These are phyloP conservation scores for Sarotherodon lohbergeri DNA, from an alignment of 2,113 vertebrate genomes.

Conservation along the genomic window DNA sequence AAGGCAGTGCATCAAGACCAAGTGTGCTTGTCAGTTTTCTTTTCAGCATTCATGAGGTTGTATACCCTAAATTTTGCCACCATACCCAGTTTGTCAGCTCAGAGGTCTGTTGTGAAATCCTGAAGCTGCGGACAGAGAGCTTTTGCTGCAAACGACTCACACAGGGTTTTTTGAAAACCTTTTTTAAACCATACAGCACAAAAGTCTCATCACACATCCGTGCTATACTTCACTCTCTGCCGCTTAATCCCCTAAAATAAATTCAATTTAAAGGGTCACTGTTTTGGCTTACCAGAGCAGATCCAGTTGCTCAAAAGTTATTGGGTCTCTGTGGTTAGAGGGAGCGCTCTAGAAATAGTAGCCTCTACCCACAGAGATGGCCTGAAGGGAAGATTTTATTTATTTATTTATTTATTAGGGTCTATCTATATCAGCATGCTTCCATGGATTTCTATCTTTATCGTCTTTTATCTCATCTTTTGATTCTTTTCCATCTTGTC, in stretches of 20 bases:
- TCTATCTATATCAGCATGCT: neutral
- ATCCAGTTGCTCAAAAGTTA: neutral
- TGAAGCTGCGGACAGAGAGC: neutral
- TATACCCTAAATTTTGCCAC: neutral
- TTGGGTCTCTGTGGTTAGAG: neutral
- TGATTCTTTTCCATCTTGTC: neutral
- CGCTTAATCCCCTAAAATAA: neutral
- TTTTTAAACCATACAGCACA: neutral
- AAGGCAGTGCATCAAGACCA: neutral
- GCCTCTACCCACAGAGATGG: neutral
- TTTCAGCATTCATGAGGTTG: neutral
- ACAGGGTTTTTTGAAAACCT: neutral
- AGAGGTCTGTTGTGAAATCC: neutral
- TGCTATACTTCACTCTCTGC: neutral
- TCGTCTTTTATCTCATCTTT: neutral
- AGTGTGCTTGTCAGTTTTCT: neutral
- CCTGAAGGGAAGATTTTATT: neutral
- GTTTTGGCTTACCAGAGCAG: neutral
- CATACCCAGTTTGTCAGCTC: neutral
- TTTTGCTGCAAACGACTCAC: neutral
- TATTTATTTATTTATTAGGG: neutral
- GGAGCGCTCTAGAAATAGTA: accelerated
- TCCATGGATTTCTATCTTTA: neutral
- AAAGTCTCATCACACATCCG: neutral
- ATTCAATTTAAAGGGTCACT: neutral